Conservation (phyloP, 2,113 vertebrate genomes). For the Diadophis punctatus region DNA sequence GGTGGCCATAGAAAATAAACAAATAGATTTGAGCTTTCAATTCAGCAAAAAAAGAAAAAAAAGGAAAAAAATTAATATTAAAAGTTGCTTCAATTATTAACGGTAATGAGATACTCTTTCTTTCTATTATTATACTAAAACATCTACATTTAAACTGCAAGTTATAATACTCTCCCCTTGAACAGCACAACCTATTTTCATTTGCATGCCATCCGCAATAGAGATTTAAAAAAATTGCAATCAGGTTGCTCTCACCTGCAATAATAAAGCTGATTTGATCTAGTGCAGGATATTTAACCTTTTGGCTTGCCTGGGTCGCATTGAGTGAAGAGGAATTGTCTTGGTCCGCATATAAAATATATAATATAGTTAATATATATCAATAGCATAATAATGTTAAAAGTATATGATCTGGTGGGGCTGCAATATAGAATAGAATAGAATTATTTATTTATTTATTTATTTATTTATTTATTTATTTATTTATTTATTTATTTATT, state of each 20-base stretch:
- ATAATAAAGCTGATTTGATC: not conserved
- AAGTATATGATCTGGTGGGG: not conserved
- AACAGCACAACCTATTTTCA: not conserved
- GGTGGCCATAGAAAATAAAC: not conserved
- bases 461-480: no score
- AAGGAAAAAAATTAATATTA: not conserved
- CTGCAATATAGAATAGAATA: not conserved
- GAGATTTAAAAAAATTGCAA: not conserved
- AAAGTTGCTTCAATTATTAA: not conserved
- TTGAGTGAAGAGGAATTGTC: not conserved
- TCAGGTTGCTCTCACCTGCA: not conserved
- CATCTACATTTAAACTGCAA: not conserved
- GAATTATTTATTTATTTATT: no score
- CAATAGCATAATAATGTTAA: not conserved
- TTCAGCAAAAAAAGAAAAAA: not conserved
- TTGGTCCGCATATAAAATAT: not conserved
- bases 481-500: no score
- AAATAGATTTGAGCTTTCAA: not conserved
- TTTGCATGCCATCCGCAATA: not conserved
- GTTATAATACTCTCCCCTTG: not conserved
- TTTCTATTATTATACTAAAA: not conserved
- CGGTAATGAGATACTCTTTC: not conserved
- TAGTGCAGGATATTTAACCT: not conserved
- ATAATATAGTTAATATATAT: not conserved
- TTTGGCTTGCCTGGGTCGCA: not conserved